phyloP scores from a whole-genome alignment of 2,113 vertebrate genomes.

The Falcunculus frontatus region DNA sequence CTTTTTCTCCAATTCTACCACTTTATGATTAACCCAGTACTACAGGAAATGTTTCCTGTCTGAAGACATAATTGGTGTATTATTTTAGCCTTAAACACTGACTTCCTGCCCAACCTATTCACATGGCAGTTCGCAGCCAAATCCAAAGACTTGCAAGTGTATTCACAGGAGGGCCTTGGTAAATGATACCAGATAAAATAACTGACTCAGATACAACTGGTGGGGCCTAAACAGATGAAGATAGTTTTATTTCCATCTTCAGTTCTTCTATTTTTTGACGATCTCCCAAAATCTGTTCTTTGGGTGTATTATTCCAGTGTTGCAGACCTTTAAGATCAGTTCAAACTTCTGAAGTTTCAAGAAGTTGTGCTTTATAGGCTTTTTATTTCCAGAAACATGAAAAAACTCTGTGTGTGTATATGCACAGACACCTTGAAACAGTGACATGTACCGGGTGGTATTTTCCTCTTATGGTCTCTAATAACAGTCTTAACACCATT shows the following conservation, averaged over 20 bases:
- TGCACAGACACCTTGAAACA: neutral
- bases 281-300: neutral
- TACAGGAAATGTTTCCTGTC: conserved; percentile 51
- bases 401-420: rapidly evolving
- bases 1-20: conserved; percentile 6
- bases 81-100: conserved; percentile 49
- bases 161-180: neutral
- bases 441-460: neutral
- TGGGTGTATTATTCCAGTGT: neutral
- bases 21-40: conserved; percentile 46
- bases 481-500: neutral
- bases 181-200: neutral
- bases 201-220: neutral
- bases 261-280: neutral
- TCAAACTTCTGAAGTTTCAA: neutral
- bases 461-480: neutral
- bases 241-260: neutral
- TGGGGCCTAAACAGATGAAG: neutral
- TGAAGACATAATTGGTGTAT: conserved; percentile 49
- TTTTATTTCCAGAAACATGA: neutral
- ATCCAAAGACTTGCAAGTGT: neutral
- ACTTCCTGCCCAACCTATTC: conserved; percentile 54
- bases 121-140: neutral
- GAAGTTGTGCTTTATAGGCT: neutral
- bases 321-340: neutral